phyloP scores from a whole-genome alignment of 1,140 invertebrate genomes.

The Euglossa dilemma region DNA sequence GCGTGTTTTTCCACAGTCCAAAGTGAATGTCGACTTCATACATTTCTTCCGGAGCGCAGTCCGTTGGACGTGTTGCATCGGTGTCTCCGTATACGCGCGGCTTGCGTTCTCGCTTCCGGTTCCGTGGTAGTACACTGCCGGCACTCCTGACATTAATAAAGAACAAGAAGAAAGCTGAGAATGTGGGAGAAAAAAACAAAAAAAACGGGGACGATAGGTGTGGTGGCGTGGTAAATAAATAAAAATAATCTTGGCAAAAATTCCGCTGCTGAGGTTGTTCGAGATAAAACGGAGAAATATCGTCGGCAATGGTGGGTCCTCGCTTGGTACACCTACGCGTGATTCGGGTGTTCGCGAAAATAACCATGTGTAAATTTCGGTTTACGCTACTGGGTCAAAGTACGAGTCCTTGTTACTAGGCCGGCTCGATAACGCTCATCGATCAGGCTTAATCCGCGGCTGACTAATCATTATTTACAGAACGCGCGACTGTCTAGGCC shows the following conservation, averaged over 20 bases:
- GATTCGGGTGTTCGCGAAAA: neutral
- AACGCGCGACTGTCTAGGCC: no score
- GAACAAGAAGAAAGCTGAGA: conserved; percentile 73
- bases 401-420: neutral
- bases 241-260: conserved; percentile 22
- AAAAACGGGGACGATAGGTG: conserved; percentile 30
- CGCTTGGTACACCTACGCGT: neutral
- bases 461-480: no score
- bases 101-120: conserved; percentile 74
- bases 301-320: neutral
- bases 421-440: no score
- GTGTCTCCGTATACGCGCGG: conserved; percentile 75
- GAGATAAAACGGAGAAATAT: neutral
- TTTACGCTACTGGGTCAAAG: neutral
- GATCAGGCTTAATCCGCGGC: no score
- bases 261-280: neutral
- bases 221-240: conserved; percentile 2
- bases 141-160: conserved; percentile 79
- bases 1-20: conserved; percentile 39
- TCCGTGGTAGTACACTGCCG: conserved; percentile 77
- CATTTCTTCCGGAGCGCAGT: conserved; percentile 78
- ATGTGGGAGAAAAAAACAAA: conserved; percentile 51
- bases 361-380: neutral
- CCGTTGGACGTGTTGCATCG: conserved; percentile 77
- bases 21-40: conserved; percentile 75